Evolutionary conservation across 1,140 invertebrate species (phyloP), one percentile per base, ranked within the genome.

Genomic region (Pristionchus pacificus): DNA sequence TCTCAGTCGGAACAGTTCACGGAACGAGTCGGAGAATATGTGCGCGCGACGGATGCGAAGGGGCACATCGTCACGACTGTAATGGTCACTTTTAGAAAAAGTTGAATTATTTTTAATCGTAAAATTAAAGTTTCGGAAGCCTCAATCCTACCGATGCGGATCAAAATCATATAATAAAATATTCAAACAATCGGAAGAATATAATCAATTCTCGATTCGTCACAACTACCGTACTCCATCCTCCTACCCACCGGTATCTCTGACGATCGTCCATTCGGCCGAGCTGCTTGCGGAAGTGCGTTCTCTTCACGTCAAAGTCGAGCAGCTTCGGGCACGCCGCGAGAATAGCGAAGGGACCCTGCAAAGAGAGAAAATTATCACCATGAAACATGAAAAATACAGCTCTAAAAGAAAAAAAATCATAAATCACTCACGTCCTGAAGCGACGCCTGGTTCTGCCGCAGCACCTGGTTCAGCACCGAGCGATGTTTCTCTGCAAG

Each of bases 291-390:
- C 93, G 88, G 86, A 95, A 95, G 82, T 93, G 95, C 57, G 91
- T 87, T 57, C 93, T 86, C 80, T 95, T 95, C 0, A 95, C 92
- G 85, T 95, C 93, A 86, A 95, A 95, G 84, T 95, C 93, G 31
- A 91, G 85, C 65, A 95, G 90, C 77, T 92, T 87, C 0, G 92
- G 93, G 79, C 94, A 92, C 85, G 94, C 91, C 2, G 93, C 92
- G 1, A 95, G 86, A 0, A 95, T 91, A 28, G 91, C 89, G 82
- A 95, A 95, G 14, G 93, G 93, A 59, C 79, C 91, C 28, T 74
- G 91, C 80, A 93, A 92, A 10, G 91, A 90, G n/a, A n/a, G n/a
- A n/a, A n/a, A n/a, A n/a, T n/a, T n/a, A n/a, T n/a, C n/a, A n/a
- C n/a, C n/a, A n/a, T n/a, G n/a, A n/a, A n/a, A n/a, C n/a, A n/a